A percentile compares a stretch with the other conserved stretches of the same genome.
Conservation (phyloP, 1,140 invertebrate species). For the Caenorhabditis remanei region DNA sequence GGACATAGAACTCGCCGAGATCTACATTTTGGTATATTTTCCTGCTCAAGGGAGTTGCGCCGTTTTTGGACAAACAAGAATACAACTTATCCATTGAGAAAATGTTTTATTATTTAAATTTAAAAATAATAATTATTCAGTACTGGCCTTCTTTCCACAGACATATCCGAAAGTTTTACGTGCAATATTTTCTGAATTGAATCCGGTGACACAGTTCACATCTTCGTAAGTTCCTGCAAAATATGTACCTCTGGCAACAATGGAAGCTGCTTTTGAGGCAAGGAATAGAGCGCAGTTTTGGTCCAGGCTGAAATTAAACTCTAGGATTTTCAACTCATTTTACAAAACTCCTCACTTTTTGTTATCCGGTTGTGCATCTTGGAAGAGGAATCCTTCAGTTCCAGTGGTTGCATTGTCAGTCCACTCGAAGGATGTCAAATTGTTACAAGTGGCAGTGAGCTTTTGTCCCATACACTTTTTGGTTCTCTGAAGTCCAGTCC, state of each 20-base stretch:
- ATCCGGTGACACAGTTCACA: neutral
- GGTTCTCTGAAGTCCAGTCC: slow-evolving; percentile 11
- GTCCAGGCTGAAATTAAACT: neutral
- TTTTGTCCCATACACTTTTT: neutral
- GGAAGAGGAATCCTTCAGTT: neutral
- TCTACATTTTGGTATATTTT: too few species aligned
- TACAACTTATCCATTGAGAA: too few species aligned
- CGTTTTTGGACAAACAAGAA: too few species aligned
- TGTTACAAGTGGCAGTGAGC: neutral
- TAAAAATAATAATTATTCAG: too few species aligned
- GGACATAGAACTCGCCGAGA: too few species aligned
- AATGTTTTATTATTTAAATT: too few species aligned
- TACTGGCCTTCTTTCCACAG: slow-evolving; percentile 16
- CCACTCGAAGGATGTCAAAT: neutral
- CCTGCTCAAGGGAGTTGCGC: too few species aligned
- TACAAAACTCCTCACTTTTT: neutral
- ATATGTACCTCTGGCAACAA: neutral
- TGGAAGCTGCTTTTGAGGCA: neutral
- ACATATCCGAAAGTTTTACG: neutral
- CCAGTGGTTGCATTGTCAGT: neutral
- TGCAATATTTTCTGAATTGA: neutral
- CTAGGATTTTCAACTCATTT: neutral
- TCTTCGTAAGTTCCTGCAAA: neutral
- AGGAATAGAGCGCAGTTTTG: slow-evolving; percentile 7
- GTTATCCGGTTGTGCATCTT: slow-evolving; percentile 5